These are phyloP conservation scores for Laspeyria flexula DNA, from an alignment of 2,888 invertebrate species.

Conservation along the genomic window DNA sequence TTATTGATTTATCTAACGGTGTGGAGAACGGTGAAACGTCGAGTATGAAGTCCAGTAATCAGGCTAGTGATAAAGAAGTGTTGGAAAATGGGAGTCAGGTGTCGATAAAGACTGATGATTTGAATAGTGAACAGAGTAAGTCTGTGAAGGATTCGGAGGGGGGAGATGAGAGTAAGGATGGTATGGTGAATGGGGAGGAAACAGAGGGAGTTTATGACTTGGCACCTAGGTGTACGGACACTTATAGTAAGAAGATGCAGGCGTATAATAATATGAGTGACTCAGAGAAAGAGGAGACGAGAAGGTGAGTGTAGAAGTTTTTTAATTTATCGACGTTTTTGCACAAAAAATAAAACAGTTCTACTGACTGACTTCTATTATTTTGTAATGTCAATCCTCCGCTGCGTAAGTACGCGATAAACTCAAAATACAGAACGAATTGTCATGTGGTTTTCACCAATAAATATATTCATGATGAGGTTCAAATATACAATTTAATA, in stretches of 20 bases:
- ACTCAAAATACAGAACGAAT: too few relatives aligned
- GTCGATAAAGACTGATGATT: slow-evolving; percentile 76
- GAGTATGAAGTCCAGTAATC: slow-evolving; percentile 68
- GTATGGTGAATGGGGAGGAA: slow-evolving; percentile 71
- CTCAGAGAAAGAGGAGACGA: slow-evolving; percentile 78
- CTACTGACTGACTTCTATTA: too few relatives aligned
- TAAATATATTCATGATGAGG: too few relatives aligned
- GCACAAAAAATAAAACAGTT: too few relatives aligned
- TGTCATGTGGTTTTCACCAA: too few relatives aligned
- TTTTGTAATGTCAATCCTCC: too few relatives aligned
- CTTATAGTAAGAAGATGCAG: slow-evolving; percentile 80
- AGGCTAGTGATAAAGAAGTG: slow-evolving; percentile 64
- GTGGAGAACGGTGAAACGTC: slow-evolving; percentile 70
- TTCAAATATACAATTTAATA: too few relatives aligned
- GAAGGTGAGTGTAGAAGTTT: slow-evolving; percentile 58
- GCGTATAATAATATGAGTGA: slow-evolving; percentile 79
- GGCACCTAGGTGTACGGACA: slow-evolving; percentile 74
- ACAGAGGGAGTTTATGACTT: slow-evolving; percentile 77
- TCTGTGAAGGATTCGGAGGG: slow-evolving; percentile 61
- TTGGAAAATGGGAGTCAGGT: slow-evolving; percentile 74
- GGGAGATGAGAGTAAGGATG: slow-evolving; percentile 53
- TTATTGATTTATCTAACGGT: slow-evolving; percentile 69
- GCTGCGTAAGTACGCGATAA: too few relatives aligned
- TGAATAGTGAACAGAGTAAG: slow-evolving; percentile 74
- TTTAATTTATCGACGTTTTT: background rate